Percentiles rank a stretch among this genome's conserved stretches.
phyloP scores from a whole-genome alignment of 2,888 invertebrate genomes.

The Pyrochroa serraticornis region DNA sequence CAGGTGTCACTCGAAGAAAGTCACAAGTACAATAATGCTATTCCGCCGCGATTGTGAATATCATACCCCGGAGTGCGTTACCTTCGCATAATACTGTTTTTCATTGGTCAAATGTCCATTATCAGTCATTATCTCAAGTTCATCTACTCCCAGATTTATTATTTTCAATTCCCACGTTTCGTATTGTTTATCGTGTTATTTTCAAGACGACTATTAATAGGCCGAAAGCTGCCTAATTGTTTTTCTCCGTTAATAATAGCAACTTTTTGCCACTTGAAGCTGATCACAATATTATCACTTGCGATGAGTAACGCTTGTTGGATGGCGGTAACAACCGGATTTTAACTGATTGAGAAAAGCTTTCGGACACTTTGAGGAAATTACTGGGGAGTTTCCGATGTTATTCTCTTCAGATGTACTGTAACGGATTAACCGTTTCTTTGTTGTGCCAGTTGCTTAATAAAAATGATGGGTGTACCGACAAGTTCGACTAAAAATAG shows the following conservation, averaged over 20 bases:
- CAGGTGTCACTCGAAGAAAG: constrained; percentile 34
- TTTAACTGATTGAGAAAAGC: no score
- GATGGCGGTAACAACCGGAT: no score
- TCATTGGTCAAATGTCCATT: constrained; percentile 50
- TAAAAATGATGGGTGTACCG: constrained; percentile 36
- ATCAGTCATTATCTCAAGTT: constrained; percentile 52
- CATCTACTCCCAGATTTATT: constrained; percentile 41
- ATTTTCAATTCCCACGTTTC: constrained; percentile 8
- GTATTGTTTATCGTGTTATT: background rate
- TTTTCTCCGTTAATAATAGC: no score
- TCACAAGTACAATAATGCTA: constrained; percentile 43
- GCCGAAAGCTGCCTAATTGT: background rate
- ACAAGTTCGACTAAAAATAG: constrained; percentile 45
- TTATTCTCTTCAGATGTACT: background rate
- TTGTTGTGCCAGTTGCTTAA: constrained; percentile 14
- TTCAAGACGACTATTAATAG: background rate
- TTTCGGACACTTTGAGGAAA: no score
- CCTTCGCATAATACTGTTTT: constrained; percentile 46
- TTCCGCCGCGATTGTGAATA: constrained; percentile 45
- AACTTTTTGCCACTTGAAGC: no score
- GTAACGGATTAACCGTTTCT: constrained; percentile 12
- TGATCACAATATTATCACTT: background rate
- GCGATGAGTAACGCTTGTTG: background rate
- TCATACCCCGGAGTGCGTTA: constrained; percentile 46
- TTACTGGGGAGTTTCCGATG: no score